Percentiles rank a stretch among this genome's conserved stretches.
Evolutionary conservation across 2,797 vertebrate genomes (phyloP).

Genomic region (Thalassophryne amazonica): DNA sequence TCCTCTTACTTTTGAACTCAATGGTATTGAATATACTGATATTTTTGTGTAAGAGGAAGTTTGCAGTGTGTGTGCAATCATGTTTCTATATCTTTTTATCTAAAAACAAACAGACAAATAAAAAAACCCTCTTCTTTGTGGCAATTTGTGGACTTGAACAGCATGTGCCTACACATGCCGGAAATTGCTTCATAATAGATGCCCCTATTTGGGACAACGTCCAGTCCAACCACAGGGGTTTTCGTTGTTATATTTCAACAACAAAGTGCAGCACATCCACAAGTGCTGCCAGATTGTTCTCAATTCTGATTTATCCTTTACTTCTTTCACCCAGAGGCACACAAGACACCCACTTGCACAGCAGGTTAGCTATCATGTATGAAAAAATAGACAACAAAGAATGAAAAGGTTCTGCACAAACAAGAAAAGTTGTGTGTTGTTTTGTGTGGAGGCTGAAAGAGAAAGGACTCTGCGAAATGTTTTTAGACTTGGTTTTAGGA

Average conservation of each 20-base stretch:
- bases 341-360: constrained; percentile 2
- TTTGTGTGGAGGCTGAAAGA: constrained; percentile 8
- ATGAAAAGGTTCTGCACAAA: constrained; percentile 31
- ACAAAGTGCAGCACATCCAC: constrained; percentile 18
- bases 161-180: too few relatives aligned
- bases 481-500: constrained; percentile 48
- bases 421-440: constrained; percentile 10
- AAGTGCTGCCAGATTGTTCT: constrained; percentile 14
- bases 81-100: constrained; percentile 20
- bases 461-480: constrained; percentile 59
- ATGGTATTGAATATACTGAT: too few relatives aligned
- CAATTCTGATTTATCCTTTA: constrained; percentile 12
- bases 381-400: not conserved
- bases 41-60: too few relatives aligned
- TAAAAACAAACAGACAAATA: constrained; percentile 21
- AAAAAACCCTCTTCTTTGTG: too few relatives aligned
- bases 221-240: constrained; percentile 38
- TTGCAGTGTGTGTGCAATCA: too few relatives aligned
- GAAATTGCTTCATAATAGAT: constrained; percentile 69
- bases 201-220: constrained; percentile 52
- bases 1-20: too few relatives aligned
- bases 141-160: too few relatives aligned
- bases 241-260: constrained; percentile 48
- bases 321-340: not conserved
- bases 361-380: constrained; percentile 19